phyloP scores from a whole-genome alignment of 1,140 invertebrate species.

The Drosophila varians region DNA sequence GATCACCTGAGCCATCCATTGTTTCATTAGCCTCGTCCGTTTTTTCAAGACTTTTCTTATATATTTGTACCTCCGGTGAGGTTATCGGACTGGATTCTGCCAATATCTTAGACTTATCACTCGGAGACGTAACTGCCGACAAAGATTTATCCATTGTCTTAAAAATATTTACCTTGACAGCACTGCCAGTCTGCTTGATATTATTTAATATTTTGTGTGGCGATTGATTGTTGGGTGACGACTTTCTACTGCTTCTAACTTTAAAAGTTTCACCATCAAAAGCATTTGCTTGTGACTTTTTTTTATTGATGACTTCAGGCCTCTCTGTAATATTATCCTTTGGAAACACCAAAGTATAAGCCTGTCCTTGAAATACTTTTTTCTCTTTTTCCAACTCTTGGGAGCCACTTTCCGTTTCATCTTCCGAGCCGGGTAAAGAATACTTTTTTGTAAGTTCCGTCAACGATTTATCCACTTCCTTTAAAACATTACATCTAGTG shows the following conservation, averaged over 20 bases:
- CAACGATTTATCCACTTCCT: background rate
- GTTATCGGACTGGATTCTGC: background rate
- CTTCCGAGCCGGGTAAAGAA: background rate
- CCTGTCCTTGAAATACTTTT: background rate
- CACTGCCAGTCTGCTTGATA: background rate
- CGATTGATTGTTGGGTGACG: too few species aligned
- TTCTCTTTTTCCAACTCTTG: background rate
- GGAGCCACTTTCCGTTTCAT: background rate
- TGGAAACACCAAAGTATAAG: too few species aligned
- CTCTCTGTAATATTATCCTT: background rate
- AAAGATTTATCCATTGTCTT: background rate
- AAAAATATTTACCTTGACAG: conserved; percentile 2
- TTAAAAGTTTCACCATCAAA: too few species aligned
- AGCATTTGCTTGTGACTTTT: too few species aligned
- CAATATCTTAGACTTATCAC: background rate
- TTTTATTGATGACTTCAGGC: background rate
- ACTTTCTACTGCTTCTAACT: background rate
- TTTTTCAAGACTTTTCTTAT: too few species aligned
- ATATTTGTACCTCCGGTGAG: too few species aligned
- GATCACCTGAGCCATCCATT: background rate
- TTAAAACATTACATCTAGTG: background rate
- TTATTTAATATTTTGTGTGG: background rate
- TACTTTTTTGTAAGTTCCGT: background rate
- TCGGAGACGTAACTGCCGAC: background rate
- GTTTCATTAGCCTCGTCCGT: too few species aligned